Base-by-base conservation (phyloP, 2,797 vertebrate genomes). In the Numenius phaeopus region DNA sequence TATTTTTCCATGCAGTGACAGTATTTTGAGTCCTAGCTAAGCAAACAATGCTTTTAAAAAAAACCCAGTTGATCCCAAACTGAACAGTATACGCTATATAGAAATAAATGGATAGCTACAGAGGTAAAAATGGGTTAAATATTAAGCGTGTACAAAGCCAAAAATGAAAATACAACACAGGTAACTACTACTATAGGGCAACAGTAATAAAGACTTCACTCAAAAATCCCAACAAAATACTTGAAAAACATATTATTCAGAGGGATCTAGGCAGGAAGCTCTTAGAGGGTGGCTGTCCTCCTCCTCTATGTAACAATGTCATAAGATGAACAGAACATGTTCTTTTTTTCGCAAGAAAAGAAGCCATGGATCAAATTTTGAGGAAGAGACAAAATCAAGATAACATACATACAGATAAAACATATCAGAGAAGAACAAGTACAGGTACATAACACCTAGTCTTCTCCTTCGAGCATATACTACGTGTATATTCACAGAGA, bases 151-250 rank as follows among this genome's bases (percentile, higher is more conserved):
- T 54, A 44, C 9, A 55, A 70, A 77, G 32, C 2, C 14, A 71
- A 71, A 80, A 67, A 44, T 12, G 14, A 78, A 67, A 87, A 76
- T 9, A 58, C 4, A 55, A 40, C 6, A 62, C 9, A 7, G 18
- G 3, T 17, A 71, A n/a, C 26, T 64, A 57, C 19, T 59, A 29
- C 7, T 24, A 9, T 0, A 87, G 7, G 10, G 30, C 42, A 84
- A 82, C 5, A 72, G 22, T 24, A 82, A 40, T 37, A 46, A 89
- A 79, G 14, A 58, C 8, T 65, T 85, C 3, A 37, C 6, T 65
- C 27, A 47, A 55, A 66, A 65, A n/a, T 0, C 0, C 1, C 4
- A 39, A 22, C 2, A 42, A 65, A 85, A 52, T 55, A 37, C 29
- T 42, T n/a, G 39, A 64, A 84, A 83, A 72, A 8, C 3, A 15